These are phyloP conservation scores for Diorhabda sublineata DNA, from an alignment of 1,140 invertebrate species.

Conservation along the genomic window DNA sequence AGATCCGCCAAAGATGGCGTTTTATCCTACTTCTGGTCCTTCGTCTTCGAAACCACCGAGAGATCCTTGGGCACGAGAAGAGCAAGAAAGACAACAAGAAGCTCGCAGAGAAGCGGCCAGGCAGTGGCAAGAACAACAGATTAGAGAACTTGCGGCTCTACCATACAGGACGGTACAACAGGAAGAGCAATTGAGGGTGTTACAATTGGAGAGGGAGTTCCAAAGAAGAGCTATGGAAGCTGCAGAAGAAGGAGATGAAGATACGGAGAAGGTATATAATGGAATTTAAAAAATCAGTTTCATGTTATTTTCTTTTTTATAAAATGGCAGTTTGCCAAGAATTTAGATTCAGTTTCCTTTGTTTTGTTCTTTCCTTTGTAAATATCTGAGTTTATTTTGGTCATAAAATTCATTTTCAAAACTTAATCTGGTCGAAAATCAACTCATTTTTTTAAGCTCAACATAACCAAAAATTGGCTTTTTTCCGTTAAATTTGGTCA, in stretches of 20 bases:
- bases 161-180: conserved; percentile 70
- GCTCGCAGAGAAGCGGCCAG: conserved; percentile 59
- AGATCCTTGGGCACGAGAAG: conserved; percentile 87
- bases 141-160: conserved; percentile 66
- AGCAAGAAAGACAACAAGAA: conserved; percentile 76
- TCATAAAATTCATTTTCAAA: no score
- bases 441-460: no score
- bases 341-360: neutral
- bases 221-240: conserved; percentile 78
- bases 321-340: neutral
- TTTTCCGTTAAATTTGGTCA: no score
- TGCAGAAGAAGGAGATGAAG: conserved; percentile 68
- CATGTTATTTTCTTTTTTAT: no score
- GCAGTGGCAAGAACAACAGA: conserved; percentile 69
- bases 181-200: conserved; percentile 78
- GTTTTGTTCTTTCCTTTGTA: no score
- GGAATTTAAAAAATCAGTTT: no score
- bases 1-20: conserved; percentile 71
- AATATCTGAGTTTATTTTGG: no score
- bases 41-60: conserved; percentile 43
- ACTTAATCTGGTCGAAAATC: no score
- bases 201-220: conserved; percentile 83
- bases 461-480: no score
- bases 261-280: conserved; percentile 42
- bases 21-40: conserved; percentile 54